A percentile compares a stretch with the other conserved stretches of the same genome.
These are phyloP conservation scores for Argyra leucocephala DNA, from an alignment of 2,888 invertebrate genomes.

Conservation along the genomic window DNA sequence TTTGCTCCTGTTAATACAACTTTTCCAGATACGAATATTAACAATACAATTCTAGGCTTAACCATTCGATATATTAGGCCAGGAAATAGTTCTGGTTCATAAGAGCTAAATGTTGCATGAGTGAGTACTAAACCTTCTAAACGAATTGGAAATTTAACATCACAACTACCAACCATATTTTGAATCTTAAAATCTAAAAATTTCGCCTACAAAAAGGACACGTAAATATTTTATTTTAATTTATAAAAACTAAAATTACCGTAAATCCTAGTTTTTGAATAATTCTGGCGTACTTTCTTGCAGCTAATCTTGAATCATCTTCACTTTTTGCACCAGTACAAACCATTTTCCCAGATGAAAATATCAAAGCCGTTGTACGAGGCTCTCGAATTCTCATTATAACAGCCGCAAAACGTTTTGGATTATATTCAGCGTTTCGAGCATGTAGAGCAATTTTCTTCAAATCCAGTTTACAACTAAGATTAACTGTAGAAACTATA, in stretches of 20 bases:
- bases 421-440: constrained; percentile 98
- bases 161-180: constrained; percentile 72
- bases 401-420: constrained; percentile 97
- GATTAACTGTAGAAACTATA: constrained; percentile 95
- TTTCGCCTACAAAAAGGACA: constrained; percentile 55
- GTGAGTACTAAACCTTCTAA: constrained; percentile 63
- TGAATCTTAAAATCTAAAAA: constrained; percentile 75
- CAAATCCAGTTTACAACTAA: constrained; percentile 88
- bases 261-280: constrained; percentile 74
- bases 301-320: constrained; percentile 65
- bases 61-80: constrained; percentile 98
- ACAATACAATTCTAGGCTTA: constrained; percentile 87
- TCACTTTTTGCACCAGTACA: constrained; percentile 78
- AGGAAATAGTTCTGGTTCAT: constrained; percentile 97
- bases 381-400: constrained; percentile 92
- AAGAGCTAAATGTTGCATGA: constrained; percentile 71
- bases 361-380: constrained; percentile 69
- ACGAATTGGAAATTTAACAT: constrained; percentile 66
- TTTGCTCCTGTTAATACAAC: constrained; percentile 97
- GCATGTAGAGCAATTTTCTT: constrained; percentile 96
- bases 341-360: constrained; percentile 75
- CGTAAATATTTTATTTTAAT: constrained; percentile 12
- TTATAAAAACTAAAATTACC: constrained; percentile 45
- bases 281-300: constrained; percentile 74
- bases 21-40: constrained; percentile 99